Conservation (phyloP, 1,140 invertebrate genomes). For the Dufourea novaeangliae region DNA sequence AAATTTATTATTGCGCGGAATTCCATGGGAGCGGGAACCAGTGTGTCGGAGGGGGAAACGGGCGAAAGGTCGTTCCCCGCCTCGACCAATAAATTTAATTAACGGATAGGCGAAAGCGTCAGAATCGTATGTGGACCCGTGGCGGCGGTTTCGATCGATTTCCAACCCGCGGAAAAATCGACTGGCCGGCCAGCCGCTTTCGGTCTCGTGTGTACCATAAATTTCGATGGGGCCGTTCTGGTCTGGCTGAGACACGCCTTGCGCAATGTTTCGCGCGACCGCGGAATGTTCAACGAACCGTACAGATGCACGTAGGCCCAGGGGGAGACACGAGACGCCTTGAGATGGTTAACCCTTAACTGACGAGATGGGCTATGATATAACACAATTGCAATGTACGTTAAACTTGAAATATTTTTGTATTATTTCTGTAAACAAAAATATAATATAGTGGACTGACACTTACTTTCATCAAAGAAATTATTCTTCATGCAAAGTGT, state of each 20-base stretch:
- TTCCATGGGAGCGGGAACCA: background rate
- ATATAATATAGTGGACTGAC: no score
- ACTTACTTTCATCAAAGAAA: no score
- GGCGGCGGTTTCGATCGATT: slow-evolving; percentile 2
- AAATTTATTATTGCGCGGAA: slow-evolving; percentile 38
- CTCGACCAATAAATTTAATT: slow-evolving; percentile 62
- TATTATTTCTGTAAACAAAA: no score
- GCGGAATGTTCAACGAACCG: slow-evolving; percentile 71
- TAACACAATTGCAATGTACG: no score
- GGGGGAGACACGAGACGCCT: slow-evolving; percentile 63
- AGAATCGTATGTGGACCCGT: slow-evolving; percentile 1
- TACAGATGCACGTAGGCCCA: slow-evolving; percentile 60
- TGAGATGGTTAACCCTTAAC: slow-evolving; percentile 19
- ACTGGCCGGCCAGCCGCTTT: slow-evolving; percentile 34
- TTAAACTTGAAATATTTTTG: no score
- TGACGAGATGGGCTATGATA: no score
- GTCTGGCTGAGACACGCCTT: slow-evolving; percentile 42
- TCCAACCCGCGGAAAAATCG: slow-evolving; percentile 32
- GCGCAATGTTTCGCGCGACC: slow-evolving; percentile 61
- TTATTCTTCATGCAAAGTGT: no score
- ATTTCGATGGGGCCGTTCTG: slow-evolving; percentile 53
- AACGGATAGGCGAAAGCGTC: slow-evolving; percentile 53
- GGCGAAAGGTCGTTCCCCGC: slow-evolving; percentile 30
- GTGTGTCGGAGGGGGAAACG: background rate
- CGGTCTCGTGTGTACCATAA: slow-evolving; percentile 55